Evolutionary conservation across 1,140 invertebrate species (phyloP).

Genomic region (Polypedilum vanderplanki): DNA sequence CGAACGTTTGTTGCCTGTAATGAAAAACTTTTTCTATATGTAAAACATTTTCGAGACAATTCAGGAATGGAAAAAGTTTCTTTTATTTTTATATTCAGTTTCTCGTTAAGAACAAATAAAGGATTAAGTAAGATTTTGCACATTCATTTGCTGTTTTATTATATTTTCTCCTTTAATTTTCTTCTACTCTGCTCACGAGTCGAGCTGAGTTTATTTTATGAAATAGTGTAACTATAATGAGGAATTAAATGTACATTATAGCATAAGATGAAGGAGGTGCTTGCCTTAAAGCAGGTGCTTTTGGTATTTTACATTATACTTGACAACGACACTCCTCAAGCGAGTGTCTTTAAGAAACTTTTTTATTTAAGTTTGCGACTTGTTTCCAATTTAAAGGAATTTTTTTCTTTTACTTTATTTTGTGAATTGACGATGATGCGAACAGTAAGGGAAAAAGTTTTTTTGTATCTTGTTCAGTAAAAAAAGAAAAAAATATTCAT

Average conservation of each 20-base stretch:
- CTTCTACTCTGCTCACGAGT: not conserved
- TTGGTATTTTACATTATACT: too few species aligned
- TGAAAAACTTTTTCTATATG: constrained; percentile 7
- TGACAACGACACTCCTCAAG: too few species aligned
- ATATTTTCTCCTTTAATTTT: not conserved
- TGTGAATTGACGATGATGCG: too few species aligned
- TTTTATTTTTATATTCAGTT: not conserved
- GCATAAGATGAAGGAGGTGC: not conserved
- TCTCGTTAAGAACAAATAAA: constrained; percentile 14
- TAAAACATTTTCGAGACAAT: not conserved
- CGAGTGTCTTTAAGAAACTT: too few species aligned
- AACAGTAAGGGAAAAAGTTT: too few species aligned
- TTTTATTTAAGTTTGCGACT: too few species aligned
- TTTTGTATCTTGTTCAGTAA: too few species aligned
- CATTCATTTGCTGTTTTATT: constrained; percentile 15
- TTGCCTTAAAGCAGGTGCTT: too few species aligned
- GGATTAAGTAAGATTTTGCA: constrained; percentile 11
- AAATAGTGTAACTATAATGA: constrained; percentile 8
- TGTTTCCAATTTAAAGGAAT: too few species aligned
- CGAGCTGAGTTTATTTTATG: not conserved
- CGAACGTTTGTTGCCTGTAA: not conserved
- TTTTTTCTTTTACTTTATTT: too few species aligned
- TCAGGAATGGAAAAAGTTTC: constrained; percentile 3
- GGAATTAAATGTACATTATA: constrained; percentile 3
- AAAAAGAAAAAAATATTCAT: too few species aligned